These are phyloP conservation scores for Tipula confusa DNA, from an alignment of 2,888 invertebrate genomes.

Conservation along the genomic window DNA sequence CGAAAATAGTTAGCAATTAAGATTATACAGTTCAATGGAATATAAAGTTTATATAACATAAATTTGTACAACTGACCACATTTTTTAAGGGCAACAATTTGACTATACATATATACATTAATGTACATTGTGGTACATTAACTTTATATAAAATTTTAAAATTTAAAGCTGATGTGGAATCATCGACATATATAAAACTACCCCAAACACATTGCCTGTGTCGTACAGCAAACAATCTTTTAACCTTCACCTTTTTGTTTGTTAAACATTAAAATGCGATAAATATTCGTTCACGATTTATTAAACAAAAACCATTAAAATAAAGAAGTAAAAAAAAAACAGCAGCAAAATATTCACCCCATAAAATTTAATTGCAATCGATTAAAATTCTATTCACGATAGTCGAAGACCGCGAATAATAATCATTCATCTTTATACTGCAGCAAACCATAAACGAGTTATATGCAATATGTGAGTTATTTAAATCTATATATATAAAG, in stretches of 20 bases:
- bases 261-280: not conserved
- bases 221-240: not conserved
- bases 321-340: not conserved
- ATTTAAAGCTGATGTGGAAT: no score
- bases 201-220: not conserved
- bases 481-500: not conserved
- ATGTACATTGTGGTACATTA: no score
- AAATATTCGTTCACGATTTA: not conserved
- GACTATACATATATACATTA: no score
- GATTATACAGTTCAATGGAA: no score
- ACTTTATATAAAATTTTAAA: no score
- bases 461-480: not conserved
- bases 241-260: not conserved
- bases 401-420: not conserved
- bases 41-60: no score
- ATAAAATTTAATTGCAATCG: constrained; percentile 12
- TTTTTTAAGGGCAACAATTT: no score
- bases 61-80: no score
- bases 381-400: constrained; percentile 12
- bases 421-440: not conserved
- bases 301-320: not conserved
- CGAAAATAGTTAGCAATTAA: no score
- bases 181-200: no score
- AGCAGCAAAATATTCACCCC: constrained; percentile 6
- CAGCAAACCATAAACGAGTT: not conserved